Evolutionary conservation across 2,113 vertebrate genomes (phyloP), one percentile per base, ranked within the genome.

Genomic region (Edolisoma coerulescens): DNA sequence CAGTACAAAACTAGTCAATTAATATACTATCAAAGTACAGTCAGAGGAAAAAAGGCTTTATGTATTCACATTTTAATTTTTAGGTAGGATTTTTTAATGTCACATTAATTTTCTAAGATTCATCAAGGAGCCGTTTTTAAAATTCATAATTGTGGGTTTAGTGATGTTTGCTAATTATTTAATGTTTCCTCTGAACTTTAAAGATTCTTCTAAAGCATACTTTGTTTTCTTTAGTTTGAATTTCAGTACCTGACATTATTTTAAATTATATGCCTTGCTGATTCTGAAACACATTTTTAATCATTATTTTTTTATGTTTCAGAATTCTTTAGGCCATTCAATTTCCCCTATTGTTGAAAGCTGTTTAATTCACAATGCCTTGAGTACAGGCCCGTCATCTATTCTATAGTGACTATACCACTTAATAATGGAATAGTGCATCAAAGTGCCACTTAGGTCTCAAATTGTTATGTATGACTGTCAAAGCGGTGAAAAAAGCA

Each of bases 391-490:
- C 97, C 97, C 96, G 73, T 98, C 98, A 98, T 98, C 98, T 98
- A 96, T 98, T 98, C 97, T 98, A 97, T 96, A 97, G 97, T 97
- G 97, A 98, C 97, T 98, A 95, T 97, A 97, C 97, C 97, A 97
- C 97, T 98, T 98, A 98, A 98, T 98, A 98, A 98, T 97, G 94
- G 97, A 98, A 98, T 97, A 98, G 98, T 96, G 96, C 98, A 98
- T 98, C 98, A 98, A 98, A 98, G 98, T 98, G 97, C 97, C 98
- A 98, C 98, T 98, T 98, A 98, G 98, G 97, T 98, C 98, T 98
- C 97, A 98, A 98, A 98, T 98, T 98, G 98, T 98, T 98, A 98
- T 98, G 98, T 98, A 97, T 98, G 97, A 98, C 98, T 98, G 98
- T 98, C 98, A 98, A 98, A 98, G 97, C n/a, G 91, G 70, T 95